Conservation (phyloP, 2,888 invertebrate species). For the Pristionchus japonicus region DNA sequence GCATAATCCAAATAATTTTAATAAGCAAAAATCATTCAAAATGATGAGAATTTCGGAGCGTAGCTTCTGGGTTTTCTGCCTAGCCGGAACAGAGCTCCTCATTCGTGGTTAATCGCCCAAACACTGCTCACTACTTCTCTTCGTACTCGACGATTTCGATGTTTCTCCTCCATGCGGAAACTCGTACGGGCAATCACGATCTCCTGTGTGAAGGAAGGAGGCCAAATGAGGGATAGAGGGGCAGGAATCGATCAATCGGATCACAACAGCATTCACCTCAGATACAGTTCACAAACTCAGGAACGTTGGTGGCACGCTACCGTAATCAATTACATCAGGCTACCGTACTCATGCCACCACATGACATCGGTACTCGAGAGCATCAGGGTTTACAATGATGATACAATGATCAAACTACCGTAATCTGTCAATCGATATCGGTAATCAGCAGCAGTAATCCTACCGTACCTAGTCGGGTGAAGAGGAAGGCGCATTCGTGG, state of each 20-base stretch:
- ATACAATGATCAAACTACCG: background rate
- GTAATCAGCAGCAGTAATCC: background rate
- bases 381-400: background rate
- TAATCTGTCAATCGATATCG: background rate
- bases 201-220: background rate
- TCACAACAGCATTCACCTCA: background rate
- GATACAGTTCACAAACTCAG: background rate
- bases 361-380: too few relatives aligned
- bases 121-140: conserved; percentile 33
- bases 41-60: too few relatives aligned
- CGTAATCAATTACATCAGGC: background rate
- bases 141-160: conserved; percentile 16
- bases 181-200: conserved; percentile 11
- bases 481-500: conserved; percentile 65
- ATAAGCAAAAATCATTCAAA: background rate
- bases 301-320: too few relatives aligned
- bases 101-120: background rate
- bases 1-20: background rate
- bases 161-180: conserved; percentile 30
- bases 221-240: background rate
- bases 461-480: conserved; percentile 60
- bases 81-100: background rate
- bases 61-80: too few relatives aligned
- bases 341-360: background rate
- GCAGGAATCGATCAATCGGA: background rate